phyloP scores from a whole-genome alignment of 2,888 invertebrate species.

The Stenolophus ochropezus region DNA sequence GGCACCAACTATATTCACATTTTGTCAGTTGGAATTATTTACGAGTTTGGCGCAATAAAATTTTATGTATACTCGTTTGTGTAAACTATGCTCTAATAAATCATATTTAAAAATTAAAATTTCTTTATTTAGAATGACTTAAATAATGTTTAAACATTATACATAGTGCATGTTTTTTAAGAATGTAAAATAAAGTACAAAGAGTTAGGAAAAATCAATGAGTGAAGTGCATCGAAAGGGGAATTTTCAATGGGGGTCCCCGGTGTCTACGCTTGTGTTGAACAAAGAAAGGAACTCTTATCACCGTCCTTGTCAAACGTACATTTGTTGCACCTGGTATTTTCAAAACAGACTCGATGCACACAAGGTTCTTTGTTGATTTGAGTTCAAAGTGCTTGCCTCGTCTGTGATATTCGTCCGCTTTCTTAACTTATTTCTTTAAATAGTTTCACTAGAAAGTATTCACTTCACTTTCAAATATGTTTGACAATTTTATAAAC shows the following conservation, averaged over 20 bases:
- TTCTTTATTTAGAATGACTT: too few species aligned
- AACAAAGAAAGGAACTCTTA: not conserved
- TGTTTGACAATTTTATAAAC: constrained; percentile 74
- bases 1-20: not conserved
- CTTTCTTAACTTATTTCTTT: constrained; percentile 33
- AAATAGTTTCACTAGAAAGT: constrained; percentile 36
- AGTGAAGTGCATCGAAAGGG: not conserved
- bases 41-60: too few species aligned
- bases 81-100: too few species aligned
- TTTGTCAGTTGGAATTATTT: too few species aligned
- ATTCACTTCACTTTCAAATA: constrained; percentile 62
- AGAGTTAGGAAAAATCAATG: not conserved
- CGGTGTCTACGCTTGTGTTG: constrained; percentile 4
- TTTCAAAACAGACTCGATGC: constrained; percentile 35
- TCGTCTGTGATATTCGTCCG: constrained; percentile 24
- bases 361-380: constrained; percentile 41
- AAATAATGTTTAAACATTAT: too few species aligned
- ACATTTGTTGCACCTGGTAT: constrained; percentile 56
- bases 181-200: too few species aligned
- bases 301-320: constrained; percentile 22
- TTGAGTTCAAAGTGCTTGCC: constrained; percentile 27
- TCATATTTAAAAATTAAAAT: too few species aligned
- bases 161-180: too few species aligned
- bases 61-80: too few species aligned
- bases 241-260: not conserved